Evolutionary conservation across 2,113 vertebrate genomes (phyloP).

Genomic region (Prunella fulvescens): DNA sequence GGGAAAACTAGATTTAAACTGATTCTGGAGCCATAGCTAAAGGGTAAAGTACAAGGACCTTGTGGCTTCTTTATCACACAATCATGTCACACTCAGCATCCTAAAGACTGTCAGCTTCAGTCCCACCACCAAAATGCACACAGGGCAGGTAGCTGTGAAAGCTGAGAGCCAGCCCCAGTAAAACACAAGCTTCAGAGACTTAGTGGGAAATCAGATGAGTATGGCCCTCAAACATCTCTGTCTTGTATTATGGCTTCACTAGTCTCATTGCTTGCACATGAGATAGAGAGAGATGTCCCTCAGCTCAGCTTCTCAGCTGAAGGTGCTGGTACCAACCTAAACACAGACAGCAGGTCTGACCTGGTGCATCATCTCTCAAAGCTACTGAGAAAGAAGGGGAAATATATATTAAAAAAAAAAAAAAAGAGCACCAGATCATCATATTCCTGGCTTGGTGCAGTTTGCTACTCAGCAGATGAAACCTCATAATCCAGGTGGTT

Average conservation of each 20-base stretch:
- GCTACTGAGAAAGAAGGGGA: neutral
- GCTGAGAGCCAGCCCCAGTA: neutral
- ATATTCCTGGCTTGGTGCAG: neutral
- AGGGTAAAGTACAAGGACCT: neutral
- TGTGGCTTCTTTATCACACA: neutral
- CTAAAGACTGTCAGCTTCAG: neutral
- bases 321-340: neutral
- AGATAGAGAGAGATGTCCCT: neutral
- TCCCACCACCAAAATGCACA: neutral
- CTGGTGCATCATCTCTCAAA: neutral
- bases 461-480: neutral
- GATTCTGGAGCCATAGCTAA: neutral
- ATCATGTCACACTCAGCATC: neutral
- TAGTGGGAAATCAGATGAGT: neutral
- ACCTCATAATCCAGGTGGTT: neutral
- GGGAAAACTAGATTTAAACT: neutral
- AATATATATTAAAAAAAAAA: neutral
- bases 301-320: neutral
- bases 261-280: neutral
- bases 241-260: neutral
- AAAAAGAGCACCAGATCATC: neutral
- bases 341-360: neutral
- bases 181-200: neutral
- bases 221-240: neutral
- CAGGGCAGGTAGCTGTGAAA: neutral